Percentiles rank a stretch among this genome's conserved stretches.
Conservation (phyloP, 2,888 invertebrate genomes). For the Leptura quadrifasciata region DNA sequence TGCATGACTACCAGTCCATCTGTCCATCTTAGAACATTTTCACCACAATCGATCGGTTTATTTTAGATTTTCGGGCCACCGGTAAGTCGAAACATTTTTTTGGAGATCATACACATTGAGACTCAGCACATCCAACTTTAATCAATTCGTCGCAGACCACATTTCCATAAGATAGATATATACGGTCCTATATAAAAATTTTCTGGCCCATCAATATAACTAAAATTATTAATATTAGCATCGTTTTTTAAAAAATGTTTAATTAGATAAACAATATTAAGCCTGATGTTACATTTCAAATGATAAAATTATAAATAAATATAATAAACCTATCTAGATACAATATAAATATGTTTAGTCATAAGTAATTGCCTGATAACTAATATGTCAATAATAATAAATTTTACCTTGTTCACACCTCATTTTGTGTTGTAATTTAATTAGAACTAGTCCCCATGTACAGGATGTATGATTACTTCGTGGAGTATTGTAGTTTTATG, state of each 20-base stretch:
- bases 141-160: too few species aligned
- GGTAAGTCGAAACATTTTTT: too few species aligned
- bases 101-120: too few species aligned
- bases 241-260: not conserved
- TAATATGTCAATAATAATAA: conserved; percentile 7
- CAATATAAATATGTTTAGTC: not conserved
- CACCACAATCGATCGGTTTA: too few species aligned
- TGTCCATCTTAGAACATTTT: too few species aligned
- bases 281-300: not conserved
- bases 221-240: not conserved
- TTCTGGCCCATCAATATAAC: not conserved
- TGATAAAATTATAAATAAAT: conserved; percentile 1
- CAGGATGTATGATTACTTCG: not conserved
- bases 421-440: conserved; percentile 7
- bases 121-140: too few species aligned
- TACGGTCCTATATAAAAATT: too few species aligned
- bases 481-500: not conserved
- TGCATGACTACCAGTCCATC: too few species aligned
- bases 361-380: conserved; percentile 7
- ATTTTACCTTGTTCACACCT: not conserved
- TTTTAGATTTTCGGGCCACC: too few species aligned
- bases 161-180: too few species aligned
- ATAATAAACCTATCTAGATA: not conserved
- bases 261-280: not conserved
- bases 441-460: not conserved